Evolutionary conservation across 1,140 invertebrate species (phyloP), one percentile per base, ranked within the genome.

Genomic region (Zaprionus tsacasi): DNA sequence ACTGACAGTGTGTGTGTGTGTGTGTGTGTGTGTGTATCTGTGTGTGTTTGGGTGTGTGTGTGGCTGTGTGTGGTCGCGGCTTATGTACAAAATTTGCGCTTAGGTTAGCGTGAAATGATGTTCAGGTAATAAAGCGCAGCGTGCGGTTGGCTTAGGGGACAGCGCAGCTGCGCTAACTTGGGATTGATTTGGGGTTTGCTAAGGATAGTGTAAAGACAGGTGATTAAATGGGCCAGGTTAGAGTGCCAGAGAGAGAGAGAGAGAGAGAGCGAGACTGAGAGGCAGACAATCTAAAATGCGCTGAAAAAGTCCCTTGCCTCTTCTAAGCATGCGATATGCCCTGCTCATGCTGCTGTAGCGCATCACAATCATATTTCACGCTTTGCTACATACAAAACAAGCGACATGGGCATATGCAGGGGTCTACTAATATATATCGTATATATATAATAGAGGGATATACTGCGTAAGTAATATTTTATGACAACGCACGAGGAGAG

Each of bases 51-150:
- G 6, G 13, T 13, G 12, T 55, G n/a, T 17, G n/a, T 65, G 13
- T 25, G 60, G 52, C 15, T 33, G 57, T 82, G 76, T 87, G 82
- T 86, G 75, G 72, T 58, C 82, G 82, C 79, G 79, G 80, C 82
- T 79, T 88, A 79, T 78, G 76, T 87, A 75, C 65, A 74, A 89
- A 89, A 82, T 89, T 76, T 85, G 85, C 85, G 85, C 85, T 89
- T 89, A 83, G 71, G 74, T 78, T 81, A 89, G 85, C 85, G 81
- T 88, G 85, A 88, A 88, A 88, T 83, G 86, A 88, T 81, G 85
- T 78, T 78, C 57, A 70, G 74, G 78, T 81, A 89, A 88, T 89
- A 89, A 88, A 85, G 77, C 77, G 65, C n/a, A 6, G 50, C 33
- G 45, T 79, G 40, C 36, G 56, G 48, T 68, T 63, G 57, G 15